Evolutionary conservation across 64 coral and sea anemone species (phyloP).

Genomic region (Montipora sp.): DNA sequence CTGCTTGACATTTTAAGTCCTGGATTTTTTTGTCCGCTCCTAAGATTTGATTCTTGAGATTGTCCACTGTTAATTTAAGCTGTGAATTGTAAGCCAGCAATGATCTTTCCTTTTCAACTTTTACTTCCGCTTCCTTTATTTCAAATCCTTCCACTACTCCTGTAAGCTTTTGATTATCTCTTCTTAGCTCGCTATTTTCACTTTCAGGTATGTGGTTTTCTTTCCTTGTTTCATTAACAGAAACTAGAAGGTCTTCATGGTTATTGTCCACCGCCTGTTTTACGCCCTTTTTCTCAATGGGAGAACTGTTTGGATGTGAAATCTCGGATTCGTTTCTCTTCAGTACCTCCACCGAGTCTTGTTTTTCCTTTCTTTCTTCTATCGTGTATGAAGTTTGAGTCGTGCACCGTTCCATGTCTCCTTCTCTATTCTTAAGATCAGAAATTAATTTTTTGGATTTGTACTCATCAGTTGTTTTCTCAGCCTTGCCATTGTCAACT

Average conservation of each 20-base stretch:
- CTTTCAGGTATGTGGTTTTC: background rate
- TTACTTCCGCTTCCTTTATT: slow-evolving; percentile 29
- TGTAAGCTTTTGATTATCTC: background rate
- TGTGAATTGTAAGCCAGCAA: slow-evolving; percentile 10
- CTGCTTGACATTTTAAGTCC: slow-evolving; percentile 2
- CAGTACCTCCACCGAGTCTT: background rate
- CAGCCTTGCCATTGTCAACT: background rate
- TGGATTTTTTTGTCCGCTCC: slow-evolving; percentile 31
- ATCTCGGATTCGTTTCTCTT: slow-evolving; percentile 6
- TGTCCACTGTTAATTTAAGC: slow-evolving; percentile 29
- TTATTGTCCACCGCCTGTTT: background rate
- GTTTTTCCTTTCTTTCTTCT: background rate
- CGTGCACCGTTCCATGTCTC: background rate
- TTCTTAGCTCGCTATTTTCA: background rate
- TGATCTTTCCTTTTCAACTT: slow-evolving; percentile 9
- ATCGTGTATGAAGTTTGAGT: background rate
- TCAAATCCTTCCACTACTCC: background rate
- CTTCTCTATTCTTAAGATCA: background rate
- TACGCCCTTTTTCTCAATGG: background rate
- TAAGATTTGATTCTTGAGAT: background rate
- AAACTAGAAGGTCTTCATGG: background rate
- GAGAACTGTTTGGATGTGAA: background rate
- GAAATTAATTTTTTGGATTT: background rate
- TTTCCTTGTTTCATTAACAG: background rate
- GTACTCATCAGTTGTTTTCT: background rate